phyloP scores from a whole-genome alignment of 2,888 invertebrate genomes.

The Ferrisia virgata region DNA sequence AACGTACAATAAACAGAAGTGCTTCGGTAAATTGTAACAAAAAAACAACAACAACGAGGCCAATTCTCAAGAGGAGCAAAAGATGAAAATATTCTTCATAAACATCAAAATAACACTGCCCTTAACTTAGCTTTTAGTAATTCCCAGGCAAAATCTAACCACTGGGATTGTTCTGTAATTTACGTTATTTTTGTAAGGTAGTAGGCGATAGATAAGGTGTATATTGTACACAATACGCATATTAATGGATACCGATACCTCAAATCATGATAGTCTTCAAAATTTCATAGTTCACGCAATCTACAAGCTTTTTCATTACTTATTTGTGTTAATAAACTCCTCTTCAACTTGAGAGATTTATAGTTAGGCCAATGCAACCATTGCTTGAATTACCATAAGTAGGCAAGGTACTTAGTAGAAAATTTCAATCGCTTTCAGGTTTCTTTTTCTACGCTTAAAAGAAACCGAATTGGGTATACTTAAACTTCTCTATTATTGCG shows the following conservation, averaged over 20 bases:
- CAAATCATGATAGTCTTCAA: neutral
- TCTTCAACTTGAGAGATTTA: too few species aligned
- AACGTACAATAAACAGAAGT: neutral
- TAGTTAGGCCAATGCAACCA: too few species aligned
- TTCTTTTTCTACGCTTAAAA: too few species aligned
- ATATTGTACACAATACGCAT: neutral
- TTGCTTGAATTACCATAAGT: too few species aligned
- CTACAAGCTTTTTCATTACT: too few species aligned
- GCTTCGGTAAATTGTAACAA: neutral
- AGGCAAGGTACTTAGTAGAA: too few species aligned
- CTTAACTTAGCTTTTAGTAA: neutral
- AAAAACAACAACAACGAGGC: neutral
- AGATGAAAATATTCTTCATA: neutral
- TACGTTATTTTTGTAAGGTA: neutral
- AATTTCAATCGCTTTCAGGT: too few species aligned
- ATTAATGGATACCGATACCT: neutral
- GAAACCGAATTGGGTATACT: too few species aligned
- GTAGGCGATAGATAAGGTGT: neutral
- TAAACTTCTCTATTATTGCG: too few species aligned
- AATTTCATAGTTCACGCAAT: too few species aligned
- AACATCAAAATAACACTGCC: neutral
- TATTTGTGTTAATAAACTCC: too few species aligned
- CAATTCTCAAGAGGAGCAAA: neutral
- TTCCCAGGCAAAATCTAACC: neutral
- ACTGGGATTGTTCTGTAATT: neutral